Conservation (phyloP, 1,140 invertebrate species). For the Samia ricini region DNA sequence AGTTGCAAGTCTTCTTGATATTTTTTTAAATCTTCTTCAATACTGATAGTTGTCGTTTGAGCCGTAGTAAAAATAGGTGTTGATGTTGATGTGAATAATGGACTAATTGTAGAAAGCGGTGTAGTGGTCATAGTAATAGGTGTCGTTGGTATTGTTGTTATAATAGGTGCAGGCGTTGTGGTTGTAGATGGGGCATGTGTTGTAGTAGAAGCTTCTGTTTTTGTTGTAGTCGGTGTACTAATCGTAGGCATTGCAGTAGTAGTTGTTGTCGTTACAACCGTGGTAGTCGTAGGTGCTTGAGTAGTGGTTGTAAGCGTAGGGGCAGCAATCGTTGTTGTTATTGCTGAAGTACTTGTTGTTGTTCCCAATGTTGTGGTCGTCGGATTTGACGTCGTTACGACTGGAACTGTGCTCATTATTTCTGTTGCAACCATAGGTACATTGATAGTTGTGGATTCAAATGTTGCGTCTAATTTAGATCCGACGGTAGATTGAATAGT, state of each 20-base stretch:
- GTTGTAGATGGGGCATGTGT: constrained; percentile 18
- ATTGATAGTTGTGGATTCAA: constrained; percentile 26
- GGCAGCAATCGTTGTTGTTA: constrained; percentile 26
- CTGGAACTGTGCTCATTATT: constrained; percentile 24
- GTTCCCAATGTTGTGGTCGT: constrained; percentile 9
- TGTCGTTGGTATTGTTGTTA: constrained; percentile 20
- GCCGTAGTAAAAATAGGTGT: not conserved
- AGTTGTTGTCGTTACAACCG: constrained; percentile 19
- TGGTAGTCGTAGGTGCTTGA: constrained; percentile 24
- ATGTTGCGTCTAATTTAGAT: constrained; percentile 25
- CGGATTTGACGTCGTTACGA: constrained; percentile 18
- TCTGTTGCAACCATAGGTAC: constrained; percentile 13
- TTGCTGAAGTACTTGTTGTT: constrained; percentile 17
- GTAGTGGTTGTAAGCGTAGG: constrained; percentile 26
- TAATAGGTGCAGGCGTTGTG: constrained; percentile 11
- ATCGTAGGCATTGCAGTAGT: constrained; percentile 29
- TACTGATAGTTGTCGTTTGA: constrained; percentile 16
- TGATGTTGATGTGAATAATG: constrained; percentile 17
- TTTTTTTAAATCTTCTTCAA: constrained; percentile 29
- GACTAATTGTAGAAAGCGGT: constrained; percentile 19
- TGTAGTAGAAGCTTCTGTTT: constrained; percentile 20
- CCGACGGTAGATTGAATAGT: constrained; percentile 30
- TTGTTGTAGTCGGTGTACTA: constrained; percentile 20
- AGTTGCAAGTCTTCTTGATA: constrained; percentile 34
- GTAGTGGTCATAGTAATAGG: constrained; percentile 19